Conservation (phyloP, 2,888 invertebrate species). For the Machimus atricapillus region DNA sequence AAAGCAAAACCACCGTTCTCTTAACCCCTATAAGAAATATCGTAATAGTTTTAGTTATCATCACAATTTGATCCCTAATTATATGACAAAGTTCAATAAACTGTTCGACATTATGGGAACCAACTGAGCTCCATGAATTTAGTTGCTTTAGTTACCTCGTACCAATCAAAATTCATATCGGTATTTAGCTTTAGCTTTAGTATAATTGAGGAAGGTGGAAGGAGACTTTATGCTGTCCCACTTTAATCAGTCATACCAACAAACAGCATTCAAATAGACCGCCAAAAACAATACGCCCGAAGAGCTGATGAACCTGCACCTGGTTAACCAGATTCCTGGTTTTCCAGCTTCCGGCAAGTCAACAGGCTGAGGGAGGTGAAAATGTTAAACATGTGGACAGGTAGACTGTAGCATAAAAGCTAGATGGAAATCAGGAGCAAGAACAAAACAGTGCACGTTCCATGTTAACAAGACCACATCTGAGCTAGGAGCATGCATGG, state of each 20-base stretch:
- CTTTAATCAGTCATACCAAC: background rate
- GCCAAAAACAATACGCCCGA: background rate
- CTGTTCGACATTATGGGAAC: no score
- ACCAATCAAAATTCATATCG: background rate
- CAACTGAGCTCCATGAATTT: no score
- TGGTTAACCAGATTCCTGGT: background rate
- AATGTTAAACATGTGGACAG: background rate
- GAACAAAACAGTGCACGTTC: background rate
- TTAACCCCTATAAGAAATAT: no score
- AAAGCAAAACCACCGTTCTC: no score
- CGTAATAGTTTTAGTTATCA: no score
- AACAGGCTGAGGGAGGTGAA: background rate
- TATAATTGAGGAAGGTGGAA: background rate
- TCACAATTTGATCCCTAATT: no score
- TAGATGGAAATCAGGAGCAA: background rate
- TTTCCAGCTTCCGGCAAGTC: background rate
- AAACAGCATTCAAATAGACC: background rate
- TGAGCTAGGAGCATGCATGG: background rate
- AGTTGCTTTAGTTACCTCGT: no score
- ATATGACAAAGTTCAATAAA: no score
- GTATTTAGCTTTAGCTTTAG: background rate
- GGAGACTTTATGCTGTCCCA: background rate
- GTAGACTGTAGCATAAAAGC: background rate
- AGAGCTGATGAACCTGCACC: background rate
- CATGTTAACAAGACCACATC: background rate